Percentiles rank a stretch among this genome's conserved stretches.
phyloP scores from a whole-genome alignment of 2,113 vertebrate species.

The Syngnathus scovelli region DNA sequence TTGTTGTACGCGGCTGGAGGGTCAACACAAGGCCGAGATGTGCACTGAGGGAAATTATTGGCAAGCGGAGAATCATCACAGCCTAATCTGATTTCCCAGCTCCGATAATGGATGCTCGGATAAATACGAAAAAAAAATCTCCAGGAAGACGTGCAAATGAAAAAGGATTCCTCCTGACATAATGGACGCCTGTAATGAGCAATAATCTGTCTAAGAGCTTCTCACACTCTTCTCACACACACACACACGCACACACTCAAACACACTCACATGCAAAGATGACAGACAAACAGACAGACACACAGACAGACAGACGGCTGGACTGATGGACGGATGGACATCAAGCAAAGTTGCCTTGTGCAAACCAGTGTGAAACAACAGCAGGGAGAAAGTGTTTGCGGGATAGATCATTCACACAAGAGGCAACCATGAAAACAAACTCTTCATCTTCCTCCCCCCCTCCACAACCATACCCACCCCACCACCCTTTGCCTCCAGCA shows the following conservation, averaged over 20 bases:
- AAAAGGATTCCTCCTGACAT: conserved; percentile 99
- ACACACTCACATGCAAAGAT: background rate
- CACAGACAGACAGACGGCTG: no score
- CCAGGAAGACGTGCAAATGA: conserved; percentile 99
- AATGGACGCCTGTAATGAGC: conserved; percentile 97
- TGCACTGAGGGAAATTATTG: conserved; percentile 80
- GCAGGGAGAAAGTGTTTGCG: background rate
- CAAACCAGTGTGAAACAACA: background rate
- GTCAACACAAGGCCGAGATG: conserved; percentile 61
- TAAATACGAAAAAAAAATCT: conserved; percentile 98
- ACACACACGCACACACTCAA: background rate
- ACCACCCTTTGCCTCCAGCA: background rate
- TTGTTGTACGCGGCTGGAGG: conserved; percentile 33
- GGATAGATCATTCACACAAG: background rate
- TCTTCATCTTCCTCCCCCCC: background rate
- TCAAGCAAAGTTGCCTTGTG: background rate
- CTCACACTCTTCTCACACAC: conserved; percentile 43
- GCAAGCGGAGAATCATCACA: conserved; percentile 87
- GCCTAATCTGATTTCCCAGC: conserved; percentile 96
- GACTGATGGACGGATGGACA: no score
- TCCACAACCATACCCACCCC: background rate
- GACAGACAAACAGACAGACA: no score
- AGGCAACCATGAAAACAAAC: background rate
- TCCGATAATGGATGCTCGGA: conserved; percentile 98
- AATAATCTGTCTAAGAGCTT: conserved; percentile 98